Evolutionary conservation across 1,140 invertebrate species (phyloP).

Genomic region (Plutomurus gul): DNA sequence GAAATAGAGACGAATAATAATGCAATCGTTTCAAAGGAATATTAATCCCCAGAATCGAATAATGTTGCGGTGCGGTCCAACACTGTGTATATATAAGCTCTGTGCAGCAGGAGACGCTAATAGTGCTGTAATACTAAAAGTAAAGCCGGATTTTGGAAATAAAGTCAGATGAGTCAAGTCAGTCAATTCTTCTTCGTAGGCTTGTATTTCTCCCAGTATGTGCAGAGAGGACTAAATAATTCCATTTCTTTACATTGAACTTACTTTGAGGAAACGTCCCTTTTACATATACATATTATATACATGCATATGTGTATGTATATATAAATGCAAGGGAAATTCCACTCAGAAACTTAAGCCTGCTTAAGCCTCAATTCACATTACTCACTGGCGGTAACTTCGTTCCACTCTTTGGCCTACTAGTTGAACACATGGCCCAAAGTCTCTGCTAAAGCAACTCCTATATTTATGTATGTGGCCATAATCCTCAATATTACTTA

Average conservation of each 20-base stretch:
- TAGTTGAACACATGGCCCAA: too few species aligned
- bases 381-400: background rate
- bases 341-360: constrained; percentile 8
- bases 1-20: background rate
- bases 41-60: background rate
- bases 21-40: background rate
- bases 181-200: too few species aligned
- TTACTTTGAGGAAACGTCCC: too few species aligned
- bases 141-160: constrained; percentile 21
- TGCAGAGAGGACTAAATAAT: too few species aligned
- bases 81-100: background rate
- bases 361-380: constrained; percentile 5
- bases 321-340: background rate
- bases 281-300: too few species aligned
- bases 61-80: background rate
- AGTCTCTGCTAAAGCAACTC: background rate
- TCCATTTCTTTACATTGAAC: too few species aligned
- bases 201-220: too few species aligned
- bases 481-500: background rate
- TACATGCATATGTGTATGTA: too few species aligned
- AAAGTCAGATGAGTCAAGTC: background rate
- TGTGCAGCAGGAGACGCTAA: background rate
- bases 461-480: background rate
- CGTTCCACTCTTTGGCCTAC: background rate
- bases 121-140: background rate